Conservation (phyloP, 2,888 invertebrate genomes). For the Agrotis exclamationis region DNA sequence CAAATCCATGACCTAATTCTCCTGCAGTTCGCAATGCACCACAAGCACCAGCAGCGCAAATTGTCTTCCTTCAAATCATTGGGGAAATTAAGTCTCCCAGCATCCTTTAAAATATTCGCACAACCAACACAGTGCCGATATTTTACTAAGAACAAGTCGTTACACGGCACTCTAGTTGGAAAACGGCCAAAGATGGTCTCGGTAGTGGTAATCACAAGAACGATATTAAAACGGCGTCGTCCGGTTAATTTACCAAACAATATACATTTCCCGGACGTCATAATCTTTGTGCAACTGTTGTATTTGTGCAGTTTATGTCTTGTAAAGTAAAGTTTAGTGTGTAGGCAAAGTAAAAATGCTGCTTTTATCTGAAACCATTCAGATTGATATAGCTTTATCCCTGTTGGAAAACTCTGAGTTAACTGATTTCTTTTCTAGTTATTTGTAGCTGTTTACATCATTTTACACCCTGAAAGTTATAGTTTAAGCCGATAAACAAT, state of each 20-base stretch:
- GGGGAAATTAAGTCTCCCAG: constrained; percentile 54
- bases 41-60: constrained; percentile 19
- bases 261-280: constrained; percentile 54
- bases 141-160: constrained; percentile 73
- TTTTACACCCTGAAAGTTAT: background rate
- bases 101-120: constrained; percentile 38
- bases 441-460: no score
- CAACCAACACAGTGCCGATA: constrained; percentile 59
- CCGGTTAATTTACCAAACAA: constrained; percentile 53
- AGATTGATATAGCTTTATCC: no score
- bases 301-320: constrained; percentile 34
- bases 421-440: no score
- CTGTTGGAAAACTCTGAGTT: no score
- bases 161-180: constrained; percentile 80
- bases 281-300: constrained; percentile 27
- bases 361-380: no score
- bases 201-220: constrained; percentile 61
- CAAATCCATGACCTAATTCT: constrained; percentile 42
- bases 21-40: constrained; percentile 20
- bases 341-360: background rate
- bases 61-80: constrained; percentile 50
- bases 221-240: constrained; percentile 65
- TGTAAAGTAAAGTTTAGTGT: background rate
- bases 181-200: constrained; percentile 72
- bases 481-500: background rate